These are phyloP conservation scores for Acanthococcus lagerstroemiae DNA, from an alignment of 2,888 invertebrate species.

Conservation along the genomic window DNA sequence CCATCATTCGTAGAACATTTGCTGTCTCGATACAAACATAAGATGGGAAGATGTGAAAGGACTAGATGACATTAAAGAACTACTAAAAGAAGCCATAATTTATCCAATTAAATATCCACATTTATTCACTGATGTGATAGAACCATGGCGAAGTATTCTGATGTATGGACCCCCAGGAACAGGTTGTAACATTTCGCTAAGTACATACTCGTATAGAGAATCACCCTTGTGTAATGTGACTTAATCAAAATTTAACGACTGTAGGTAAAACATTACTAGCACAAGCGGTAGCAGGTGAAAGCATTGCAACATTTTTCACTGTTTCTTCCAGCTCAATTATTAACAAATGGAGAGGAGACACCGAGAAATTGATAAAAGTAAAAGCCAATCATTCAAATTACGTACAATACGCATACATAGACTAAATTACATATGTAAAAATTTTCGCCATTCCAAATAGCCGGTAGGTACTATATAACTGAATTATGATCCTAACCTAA, in stretches of 20 bases:
- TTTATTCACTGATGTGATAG: constrained; percentile 55
- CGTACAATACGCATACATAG: not conserved
- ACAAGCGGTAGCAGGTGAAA: constrained; percentile 75
- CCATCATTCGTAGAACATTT: no score
- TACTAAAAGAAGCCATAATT: constrained; percentile 76
- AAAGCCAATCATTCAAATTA: constrained; percentile 22
- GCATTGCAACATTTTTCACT: constrained; percentile 73
- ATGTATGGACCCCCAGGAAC: constrained; percentile 71
- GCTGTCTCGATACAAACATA: no score
- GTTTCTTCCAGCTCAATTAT: constrained; percentile 78
- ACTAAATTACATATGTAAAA: no score
- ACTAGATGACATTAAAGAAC: constrained; percentile 59
- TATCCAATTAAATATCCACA: constrained; percentile 66
- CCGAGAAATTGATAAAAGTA: constrained; percentile 82
- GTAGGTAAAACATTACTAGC: constrained; percentile 78
- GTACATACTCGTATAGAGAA: no score
- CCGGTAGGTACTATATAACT: not conserved
- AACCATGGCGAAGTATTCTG: constrained; percentile 75
- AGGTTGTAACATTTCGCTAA: constrained; percentile 43
- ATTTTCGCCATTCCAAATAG: not conserved
- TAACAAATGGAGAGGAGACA: constrained; percentile 95
- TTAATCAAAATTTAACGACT: constrained; percentile 1
- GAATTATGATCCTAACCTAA: not conserved
- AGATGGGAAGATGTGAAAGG: constrained; percentile 77
- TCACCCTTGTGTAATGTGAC: no score